Conservation (phyloP, 2,888 invertebrate species). For the Cybosia mesomella region DNA sequence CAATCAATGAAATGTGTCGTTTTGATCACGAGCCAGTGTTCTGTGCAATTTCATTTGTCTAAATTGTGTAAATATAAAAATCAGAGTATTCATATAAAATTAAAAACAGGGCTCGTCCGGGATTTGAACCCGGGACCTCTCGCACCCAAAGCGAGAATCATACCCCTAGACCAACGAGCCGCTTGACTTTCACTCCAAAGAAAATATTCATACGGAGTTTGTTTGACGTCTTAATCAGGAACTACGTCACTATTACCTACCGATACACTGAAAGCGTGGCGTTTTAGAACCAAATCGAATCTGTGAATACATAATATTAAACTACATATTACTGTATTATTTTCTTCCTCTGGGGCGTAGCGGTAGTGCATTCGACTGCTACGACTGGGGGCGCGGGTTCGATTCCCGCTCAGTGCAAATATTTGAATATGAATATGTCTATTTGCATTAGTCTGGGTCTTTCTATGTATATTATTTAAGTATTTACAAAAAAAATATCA, state of each 20-base stretch:
- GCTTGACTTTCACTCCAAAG: slow-evolving; percentile 19
- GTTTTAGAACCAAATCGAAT: slow-evolving; percentile 9
- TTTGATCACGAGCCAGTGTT: too few species aligned
- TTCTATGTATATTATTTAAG: too few species aligned
- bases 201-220: slow-evolving; percentile 10
- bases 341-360: too few species aligned
- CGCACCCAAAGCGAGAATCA: slow-evolving; percentile 81
- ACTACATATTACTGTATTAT: neutral
- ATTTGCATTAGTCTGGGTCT: too few species aligned
- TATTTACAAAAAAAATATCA: too few species aligned
- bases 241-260: slow-evolving; percentile 5
- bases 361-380: too few species aligned
- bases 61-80: too few species aligned
- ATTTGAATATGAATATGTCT: too few species aligned
- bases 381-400: too few species aligned
- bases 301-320: neutral
- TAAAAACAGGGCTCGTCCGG: slow-evolving; percentile 73
- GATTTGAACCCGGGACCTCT: slow-evolving; percentile 83
- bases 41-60: too few species aligned
- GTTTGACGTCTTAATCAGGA: neutral
- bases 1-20: too few species aligned
- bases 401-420: too few species aligned
- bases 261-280: neutral
- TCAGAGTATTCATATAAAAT: neutral
- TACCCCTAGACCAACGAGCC: slow-evolving; percentile 81